Evolutionary conservation across 2,113 vertebrate species (phyloP).

Genomic region (Lagopus leucura): DNA sequence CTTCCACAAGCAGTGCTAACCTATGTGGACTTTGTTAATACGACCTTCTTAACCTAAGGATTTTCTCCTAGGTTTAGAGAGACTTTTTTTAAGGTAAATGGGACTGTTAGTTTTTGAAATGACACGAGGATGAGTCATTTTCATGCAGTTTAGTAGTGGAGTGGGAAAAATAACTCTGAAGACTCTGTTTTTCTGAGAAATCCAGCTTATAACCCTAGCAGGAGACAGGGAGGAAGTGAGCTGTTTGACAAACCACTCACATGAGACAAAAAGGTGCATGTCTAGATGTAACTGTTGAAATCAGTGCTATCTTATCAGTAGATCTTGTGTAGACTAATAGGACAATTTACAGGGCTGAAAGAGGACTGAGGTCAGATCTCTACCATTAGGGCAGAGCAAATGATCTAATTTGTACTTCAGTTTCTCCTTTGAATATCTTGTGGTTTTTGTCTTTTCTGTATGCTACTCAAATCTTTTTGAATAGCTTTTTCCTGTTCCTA

Average conservation of each 20-base stretch:
- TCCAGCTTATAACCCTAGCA: neutral
- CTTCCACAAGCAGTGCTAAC: neutral
- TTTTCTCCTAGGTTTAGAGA: neutral
- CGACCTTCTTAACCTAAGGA: neutral
- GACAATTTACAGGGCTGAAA: neutral
- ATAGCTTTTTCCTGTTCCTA: neutral
- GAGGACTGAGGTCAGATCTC: neutral
- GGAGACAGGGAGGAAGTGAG: neutral
- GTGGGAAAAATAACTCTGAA: too few species aligned
- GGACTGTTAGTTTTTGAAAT: neutral
- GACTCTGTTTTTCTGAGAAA: neutral
- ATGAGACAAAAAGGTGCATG: neutral
- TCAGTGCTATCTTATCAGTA: neutral
- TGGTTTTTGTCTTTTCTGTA: neutral
- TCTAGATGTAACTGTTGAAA: neutral
- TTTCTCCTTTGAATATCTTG: neutral
- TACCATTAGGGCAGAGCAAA: accelerated
- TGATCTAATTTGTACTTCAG: neutral
- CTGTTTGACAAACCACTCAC: neutral
- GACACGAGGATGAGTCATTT: neutral
- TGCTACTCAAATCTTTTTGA: neutral
- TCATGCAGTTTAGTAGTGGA: neutral
- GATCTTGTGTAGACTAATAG: neutral
- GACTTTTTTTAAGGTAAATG: neutral
- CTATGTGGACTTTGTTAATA: neutral